Evolutionary conservation across 1,140 invertebrate genomes (phyloP), one percentile per base, ranked within the genome.

Genomic region (Caenorhabditis brenneri): DNA sequence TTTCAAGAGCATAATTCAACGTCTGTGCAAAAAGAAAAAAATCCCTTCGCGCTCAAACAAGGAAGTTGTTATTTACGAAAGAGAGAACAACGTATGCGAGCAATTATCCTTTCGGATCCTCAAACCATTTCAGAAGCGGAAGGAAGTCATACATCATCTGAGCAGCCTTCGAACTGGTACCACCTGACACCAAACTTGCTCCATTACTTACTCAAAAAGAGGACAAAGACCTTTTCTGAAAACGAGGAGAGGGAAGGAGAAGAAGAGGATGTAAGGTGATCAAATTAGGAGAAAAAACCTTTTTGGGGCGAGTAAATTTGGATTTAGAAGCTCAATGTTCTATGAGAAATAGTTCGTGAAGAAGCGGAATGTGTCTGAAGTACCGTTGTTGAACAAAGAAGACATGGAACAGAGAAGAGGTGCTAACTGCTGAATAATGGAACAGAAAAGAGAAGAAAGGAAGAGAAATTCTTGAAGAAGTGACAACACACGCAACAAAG

Each of bases 61-160:
- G 60, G 60, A 65, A 65, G 60, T 65, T 65, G 60, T 65, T 65
- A 65, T n/a, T n/a, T 7, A 16, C 6, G 55, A 15, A 0, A 29
- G 55, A 16, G 29, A n/a, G n/a, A n/a, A n/a, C n/a, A n/a, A n/a
- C n/a, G n/a, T n/a, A n/a, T n/a, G 55, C 15, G 31, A 16, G 60
- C 24, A 65, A 65, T 65, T 65, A 36, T 65, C 31, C 19, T 33
- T 36, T n/a, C 19, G 9, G 31, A 36, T 65, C 60, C 36, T 9
- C 60, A 65, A 65, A 36, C n/a, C 29, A 65, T 65, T 65, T 39
- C 60, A 36, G 60, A 65, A 65, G 22, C 33, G 33, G 60, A 65
- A 65, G 60, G 60, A 65, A 65, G 60, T 65, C 60, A 33, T 65
- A 65, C 60, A 65, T 65, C 60, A 65, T 65, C 60, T 27, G n/a